These are phyloP conservation scores for Periparus ater DNA, from an alignment of 2,797 vertebrate genomes.

Conservation along the genomic window DNA sequence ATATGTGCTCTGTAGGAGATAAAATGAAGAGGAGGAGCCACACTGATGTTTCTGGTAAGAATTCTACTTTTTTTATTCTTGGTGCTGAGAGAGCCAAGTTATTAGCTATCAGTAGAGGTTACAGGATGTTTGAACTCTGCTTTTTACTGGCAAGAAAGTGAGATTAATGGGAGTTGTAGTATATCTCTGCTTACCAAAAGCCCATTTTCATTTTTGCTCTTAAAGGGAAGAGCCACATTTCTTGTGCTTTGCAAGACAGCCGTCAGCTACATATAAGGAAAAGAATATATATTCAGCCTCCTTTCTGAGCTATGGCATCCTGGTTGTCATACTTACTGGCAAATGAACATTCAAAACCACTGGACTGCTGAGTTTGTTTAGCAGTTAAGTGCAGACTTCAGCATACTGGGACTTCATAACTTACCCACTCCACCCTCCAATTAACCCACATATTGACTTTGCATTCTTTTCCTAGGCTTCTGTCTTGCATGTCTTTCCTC, in stretches of 20 bases:
- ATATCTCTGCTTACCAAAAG: constrained; percentile 55
- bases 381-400: not conserved
- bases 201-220: constrained; percentile 41
- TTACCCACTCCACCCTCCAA: not conserved
- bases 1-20: not conserved
- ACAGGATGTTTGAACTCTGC: constrained; percentile 60
- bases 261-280: constrained; percentile 17
- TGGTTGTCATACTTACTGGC: constrained; percentile 26
- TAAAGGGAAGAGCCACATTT: constrained; percentile 5
- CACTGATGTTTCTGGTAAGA: constrained; percentile 57
- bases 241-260: constrained; percentile 25
- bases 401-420: not conserved
- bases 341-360: constrained; percentile 30
- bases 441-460: constrained; percentile 27
- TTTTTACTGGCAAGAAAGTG: constrained; percentile 48
- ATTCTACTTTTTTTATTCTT: constrained; percentile 43
- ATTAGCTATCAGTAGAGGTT: constrained; percentile 65
- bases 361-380: constrained; percentile 36
- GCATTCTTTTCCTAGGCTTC: not conserved
- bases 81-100: constrained; percentile 54
- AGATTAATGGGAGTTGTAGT: constrained; percentile 46
- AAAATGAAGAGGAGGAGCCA: not conserved
- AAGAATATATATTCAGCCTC: not conserved
- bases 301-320: not conserved
- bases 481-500: not conserved